A percentile compares a stretch with the other conserved stretches of the same genome.
phyloP scores from a whole-genome alignment of 2,888 invertebrate species.

The Thereva unica region DNA sequence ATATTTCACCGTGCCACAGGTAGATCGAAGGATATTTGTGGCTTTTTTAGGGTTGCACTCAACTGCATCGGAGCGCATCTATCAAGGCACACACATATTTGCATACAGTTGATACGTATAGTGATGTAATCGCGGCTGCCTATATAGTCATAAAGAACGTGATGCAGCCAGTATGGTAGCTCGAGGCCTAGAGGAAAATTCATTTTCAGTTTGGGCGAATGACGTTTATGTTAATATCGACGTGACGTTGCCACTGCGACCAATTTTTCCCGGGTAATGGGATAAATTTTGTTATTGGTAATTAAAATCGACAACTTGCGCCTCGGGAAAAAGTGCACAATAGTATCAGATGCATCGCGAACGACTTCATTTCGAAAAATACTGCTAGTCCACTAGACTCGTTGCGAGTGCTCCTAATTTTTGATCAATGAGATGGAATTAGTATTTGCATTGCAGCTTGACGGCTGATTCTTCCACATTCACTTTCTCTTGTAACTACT shows the following conservation, averaged over 20 bases:
- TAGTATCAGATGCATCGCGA: too few species aligned
- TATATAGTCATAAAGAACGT: too few species aligned
- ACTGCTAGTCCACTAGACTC: too few species aligned
- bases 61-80: background rate
- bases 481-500: too few species aligned
- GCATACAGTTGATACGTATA: background rate
- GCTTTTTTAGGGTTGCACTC: slow-evolving; percentile 7
- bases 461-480: too few species aligned
- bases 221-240: slow-evolving; percentile 3
- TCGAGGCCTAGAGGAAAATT: slow-evolving; percentile 13
- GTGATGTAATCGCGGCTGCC: too few species aligned
- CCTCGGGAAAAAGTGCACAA: too few species aligned
- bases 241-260: background rate
- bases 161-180: slow-evolving; percentile 7
- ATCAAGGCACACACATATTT: background rate
- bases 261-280: slow-evolving; percentile 1
- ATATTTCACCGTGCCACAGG: slow-evolving; percentile 3
- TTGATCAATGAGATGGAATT: too few species aligned
- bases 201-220: slow-evolving; percentile 17
- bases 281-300: slow-evolving; percentile 19
- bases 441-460: too few species aligned
- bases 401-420: too few species aligned
- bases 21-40: slow-evolving; percentile 15
- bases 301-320: slow-evolving; percentile 18
- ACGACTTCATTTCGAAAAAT: too few species aligned